phyloP scores from a whole-genome alignment of 2,888 invertebrate genomes.

The Drosophila nigricruria region DNA sequence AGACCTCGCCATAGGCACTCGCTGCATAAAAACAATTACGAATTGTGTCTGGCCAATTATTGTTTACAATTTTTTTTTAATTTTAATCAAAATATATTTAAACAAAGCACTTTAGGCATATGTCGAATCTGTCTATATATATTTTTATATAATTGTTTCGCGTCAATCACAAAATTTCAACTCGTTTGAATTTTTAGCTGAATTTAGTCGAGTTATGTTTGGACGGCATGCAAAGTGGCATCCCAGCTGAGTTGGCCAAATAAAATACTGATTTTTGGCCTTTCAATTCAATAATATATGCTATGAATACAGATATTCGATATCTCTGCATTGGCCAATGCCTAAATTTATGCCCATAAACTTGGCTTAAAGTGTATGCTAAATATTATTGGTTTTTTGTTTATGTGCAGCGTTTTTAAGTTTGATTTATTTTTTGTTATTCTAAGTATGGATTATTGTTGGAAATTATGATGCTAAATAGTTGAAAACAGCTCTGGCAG shows the following conservation, averaged over 20 bases:
- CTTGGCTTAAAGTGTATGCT: not conserved
- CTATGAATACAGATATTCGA: conserved; percentile 9
- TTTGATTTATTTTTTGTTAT: conserved; percentile 1
- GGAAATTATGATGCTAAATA: not conserved
- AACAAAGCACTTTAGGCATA: not conserved
- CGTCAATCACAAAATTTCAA: conserved; percentile 31
- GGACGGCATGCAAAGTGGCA: conserved; percentile 20
- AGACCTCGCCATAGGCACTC: conserved; percentile 13
- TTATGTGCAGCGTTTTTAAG: not conserved
- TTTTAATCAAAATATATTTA: conserved; percentile 5
- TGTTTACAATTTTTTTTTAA: conserved; percentile 17
- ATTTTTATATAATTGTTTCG: not conserved
- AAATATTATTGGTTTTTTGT: not conserved
- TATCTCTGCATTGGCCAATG: not conserved
- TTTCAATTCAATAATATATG: conserved; percentile 11
- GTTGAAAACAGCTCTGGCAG: not conserved
- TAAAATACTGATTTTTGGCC: conserved; percentile 28
- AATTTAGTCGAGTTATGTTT: conserved; percentile 28
- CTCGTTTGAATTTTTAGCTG: conserved; percentile 34
- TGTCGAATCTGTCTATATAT: not conserved
- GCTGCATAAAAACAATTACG: conserved; percentile 33
- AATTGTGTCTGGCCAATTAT: conserved; percentile 4
- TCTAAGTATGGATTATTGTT: not conserved
- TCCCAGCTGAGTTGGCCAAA: conserved; percentile 32
- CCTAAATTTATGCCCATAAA: conserved; percentile 4